Base-by-base conservation (phyloP, 2,888 invertebrate genomes). In the Pachliopta kotzebuea region DNA sequence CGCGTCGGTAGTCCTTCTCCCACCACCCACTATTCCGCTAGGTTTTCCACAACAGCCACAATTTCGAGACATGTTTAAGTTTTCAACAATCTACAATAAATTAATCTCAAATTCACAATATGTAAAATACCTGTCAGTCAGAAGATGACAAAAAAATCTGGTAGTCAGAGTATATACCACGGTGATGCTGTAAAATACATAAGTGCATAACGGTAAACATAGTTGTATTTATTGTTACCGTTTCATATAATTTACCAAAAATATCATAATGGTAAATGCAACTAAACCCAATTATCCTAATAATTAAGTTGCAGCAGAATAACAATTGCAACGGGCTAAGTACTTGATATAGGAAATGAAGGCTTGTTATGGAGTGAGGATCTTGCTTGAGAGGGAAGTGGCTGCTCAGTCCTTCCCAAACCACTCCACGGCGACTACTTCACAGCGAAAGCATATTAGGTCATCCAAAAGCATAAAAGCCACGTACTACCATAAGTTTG, bases 1-100 rank as follows among this genome's bases (percentile, higher is more conserved):
- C 78, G 71, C 64, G 69, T 49, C 63, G 69, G 69, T 68, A 65
- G 72, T 72, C 70, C 68, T 67, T 63, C 62, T 61, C 64, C 66
- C 57, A 54, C 67, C 62, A 55, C 69, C 65, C 67, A 64, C 62
- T 69, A 56, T 26, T n/a, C 69, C 67, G 65, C 61, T 62, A 60
- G 59, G 64, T 56, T 52, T 52, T 31, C 64, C 64, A 63, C 21
- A 45, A 45, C 11, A 0, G 0, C n/a, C 8, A n/a, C n/a, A 45
- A 3, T 45, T 45, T 45, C 18, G n/a, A 14, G 45, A 45, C n/a
- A n/a, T 45, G 1, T 14, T 11, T 37, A 9, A 37, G 4, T 11
- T 37, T 37, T 2, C 11, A 9, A 2, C 11, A 9, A 37, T 14
- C 14, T 1, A 37, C 37, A 37, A 37, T 37, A 11, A 37, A 37